Percentiles rank a stretch among this genome's conserved stretches.
phyloP scores from a whole-genome alignment of 1,140 invertebrate genomes.

The Choristoneura fumiferana region DNA sequence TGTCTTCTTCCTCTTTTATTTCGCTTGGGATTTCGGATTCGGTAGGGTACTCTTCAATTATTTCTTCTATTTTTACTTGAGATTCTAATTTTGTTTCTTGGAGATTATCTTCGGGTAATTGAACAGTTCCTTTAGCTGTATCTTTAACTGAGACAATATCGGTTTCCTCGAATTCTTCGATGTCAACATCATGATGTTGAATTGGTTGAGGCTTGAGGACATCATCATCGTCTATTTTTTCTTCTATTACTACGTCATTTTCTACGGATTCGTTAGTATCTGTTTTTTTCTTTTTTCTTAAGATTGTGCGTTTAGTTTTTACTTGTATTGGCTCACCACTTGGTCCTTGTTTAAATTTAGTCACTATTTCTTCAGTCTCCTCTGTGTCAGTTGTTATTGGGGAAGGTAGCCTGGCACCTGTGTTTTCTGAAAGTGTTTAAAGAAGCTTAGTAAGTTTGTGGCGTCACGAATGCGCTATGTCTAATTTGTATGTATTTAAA shows the following conservation, averaged over 20 bases:
- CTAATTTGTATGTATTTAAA: no score
- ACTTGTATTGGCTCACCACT: slow-evolving; percentile 70
- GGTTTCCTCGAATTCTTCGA: slow-evolving; percentile 62
- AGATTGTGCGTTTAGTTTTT: slow-evolving; percentile 77
- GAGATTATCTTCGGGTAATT: slow-evolving; percentile 58
- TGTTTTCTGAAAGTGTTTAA: slow-evolving; percentile 39
- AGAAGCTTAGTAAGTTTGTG: not conserved
- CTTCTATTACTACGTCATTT: slow-evolving; percentile 72
- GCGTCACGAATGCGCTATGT: no score
- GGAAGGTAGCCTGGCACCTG: slow-evolving; percentile 37
- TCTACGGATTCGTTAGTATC: slow-evolving; percentile 34
- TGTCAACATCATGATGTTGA: slow-evolving; percentile 45
- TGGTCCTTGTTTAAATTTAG: slow-evolving; percentile 75
- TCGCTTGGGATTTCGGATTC: no score
- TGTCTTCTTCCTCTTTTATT: slow-evolving; percentile 38
- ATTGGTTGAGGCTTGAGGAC: slow-evolving; percentile 21
- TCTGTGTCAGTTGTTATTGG: slow-evolving; percentile 68
- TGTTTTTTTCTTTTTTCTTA: slow-evolving; percentile 60
- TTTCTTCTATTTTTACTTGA: slow-evolving; percentile 60
- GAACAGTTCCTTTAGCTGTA: slow-evolving; percentile 50
- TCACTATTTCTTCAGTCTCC: slow-evolving; percentile 79
- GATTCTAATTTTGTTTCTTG: slow-evolving; percentile 46
- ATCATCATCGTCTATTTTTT: slow-evolving; percentile 65
- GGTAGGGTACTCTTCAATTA: slow-evolving; percentile 32
- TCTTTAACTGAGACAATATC: slow-evolving; percentile 26